Evolutionary conservation across 2,888 invertebrate species (phyloP), one percentile per base, ranked within the genome.

Genomic region (Pterostichus niger): DNA sequence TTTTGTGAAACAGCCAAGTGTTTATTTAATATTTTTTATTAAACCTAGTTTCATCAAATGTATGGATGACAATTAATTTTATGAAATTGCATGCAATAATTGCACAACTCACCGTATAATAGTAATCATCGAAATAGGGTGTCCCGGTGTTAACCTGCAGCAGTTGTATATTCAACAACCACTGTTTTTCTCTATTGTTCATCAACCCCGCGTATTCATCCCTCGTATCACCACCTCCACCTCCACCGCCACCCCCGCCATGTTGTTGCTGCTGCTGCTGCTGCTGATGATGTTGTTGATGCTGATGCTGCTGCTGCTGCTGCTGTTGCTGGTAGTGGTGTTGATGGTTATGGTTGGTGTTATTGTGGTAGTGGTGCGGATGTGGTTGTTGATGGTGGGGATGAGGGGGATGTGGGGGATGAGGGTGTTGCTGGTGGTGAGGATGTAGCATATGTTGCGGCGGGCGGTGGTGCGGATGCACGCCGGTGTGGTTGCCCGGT

Each of bases 101-200:
- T 9, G 24, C 35, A 13, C 4, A 15, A 89, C 92, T 91, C 87
- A 96, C 98, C 56, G 97, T 97, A 88, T 96, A 99, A 88, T 99
- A 99, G 89, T 97, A 99, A 90, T 99, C 99, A 88, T 99, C 98
- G 86, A 98, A 94, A 89, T 97, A 98, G 0, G 99, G 99, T 84
- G 98, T 97, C 77, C 97, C 98, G 0, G 97, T 97, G 88, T 98
- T 97, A 0, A 99, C 92, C 88, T 99, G 99, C 84, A 98, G 90
- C 89, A 98, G 91, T 89, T 99, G 99, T 86, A 99, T 99, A 88
- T 97, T 98, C 85, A 98, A 94, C 10, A 99, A 91, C 98, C 99
- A 99, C 86, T 98, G 98, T 87, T 98, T 98, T 89, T 99, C 99
- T 35, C 96, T 93, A 85, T 93, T 93, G 11, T 96, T 96, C 99